These are phyloP conservation scores for Synanthedon formicaeformis DNA, from an alignment of 2,888 invertebrate species.

Conservation along the genomic window DNA sequence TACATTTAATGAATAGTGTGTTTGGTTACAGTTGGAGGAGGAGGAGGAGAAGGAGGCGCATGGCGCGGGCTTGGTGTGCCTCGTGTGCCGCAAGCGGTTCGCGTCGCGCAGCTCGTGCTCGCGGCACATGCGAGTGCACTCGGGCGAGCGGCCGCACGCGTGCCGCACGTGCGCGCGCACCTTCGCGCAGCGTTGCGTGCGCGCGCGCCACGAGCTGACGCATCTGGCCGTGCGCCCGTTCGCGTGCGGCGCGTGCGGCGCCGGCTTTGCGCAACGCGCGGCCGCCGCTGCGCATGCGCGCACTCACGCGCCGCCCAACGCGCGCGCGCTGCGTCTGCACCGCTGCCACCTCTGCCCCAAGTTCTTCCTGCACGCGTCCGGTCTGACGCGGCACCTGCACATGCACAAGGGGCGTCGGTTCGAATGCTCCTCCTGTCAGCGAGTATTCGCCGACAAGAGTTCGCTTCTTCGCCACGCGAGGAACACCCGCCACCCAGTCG, in stretches of 20 bases:
- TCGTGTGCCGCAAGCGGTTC: slow-evolving; percentile 70
- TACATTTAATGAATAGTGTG: neutral
- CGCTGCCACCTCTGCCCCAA: slow-evolving; percentile 33
- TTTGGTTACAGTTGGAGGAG: slow-evolving; percentile 34
- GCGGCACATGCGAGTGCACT: slow-evolving; percentile 75
- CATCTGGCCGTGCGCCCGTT: neutral
- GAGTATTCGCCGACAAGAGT: neutral
- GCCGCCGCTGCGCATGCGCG: slow-evolving; percentile 27
- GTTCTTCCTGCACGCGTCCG: neutral
- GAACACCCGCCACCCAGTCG: neutral
- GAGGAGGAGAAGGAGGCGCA: slow-evolving; percentile 5
- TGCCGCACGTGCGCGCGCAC: slow-evolving; percentile 71
- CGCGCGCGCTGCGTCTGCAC: slow-evolving; percentile 76
- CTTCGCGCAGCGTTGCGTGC: neutral
- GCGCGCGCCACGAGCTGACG: slow-evolving; percentile 30
- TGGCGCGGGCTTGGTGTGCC: slow-evolving; percentile 39
- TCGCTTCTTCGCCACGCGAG: neutral
- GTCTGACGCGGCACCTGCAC: neutral
- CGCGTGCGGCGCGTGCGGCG: slow-evolving; percentile 77
- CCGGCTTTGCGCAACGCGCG: slow-evolving; percentile 82
- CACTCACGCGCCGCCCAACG: slow-evolving; percentile 64
- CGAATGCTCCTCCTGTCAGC: neutral
- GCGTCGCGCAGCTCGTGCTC: slow-evolving; percentile 56
- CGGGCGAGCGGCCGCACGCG: slow-evolving; percentile 29
- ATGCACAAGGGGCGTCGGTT: neutral